Evolutionary conservation across 2,888 invertebrate genomes (phyloP), one percentile per base, ranked within the genome.

Genomic region (Neoascia interrupta): DNA sequence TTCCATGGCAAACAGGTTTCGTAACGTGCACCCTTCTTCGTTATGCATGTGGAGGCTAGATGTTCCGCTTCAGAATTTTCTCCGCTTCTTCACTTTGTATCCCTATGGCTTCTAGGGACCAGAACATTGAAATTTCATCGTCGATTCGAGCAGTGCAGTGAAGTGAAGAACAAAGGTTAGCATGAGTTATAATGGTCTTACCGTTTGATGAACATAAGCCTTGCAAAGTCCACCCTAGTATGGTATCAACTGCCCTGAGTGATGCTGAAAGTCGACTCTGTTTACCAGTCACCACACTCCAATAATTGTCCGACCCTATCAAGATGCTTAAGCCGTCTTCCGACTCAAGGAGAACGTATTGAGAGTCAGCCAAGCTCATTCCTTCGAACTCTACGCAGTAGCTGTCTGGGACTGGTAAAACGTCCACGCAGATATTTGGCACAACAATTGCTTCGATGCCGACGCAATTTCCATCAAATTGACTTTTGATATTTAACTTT

Each of bases 1-100:
- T 53, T 70, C 45, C 61, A 61, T 13, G 61, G 70, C 1, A 70
- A 26, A 3, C 60, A 45, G 18, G 60, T 47, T 31, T 51, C 41
- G 36, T 69, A 60, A 8, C 58, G 58, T 34, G 60, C 19, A 26
- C 60, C 69, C 2, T 60, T 70, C 15, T 19, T 60, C 8, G 28
- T 43, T 10, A 70, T 70, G 28, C 60, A 60, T 43, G 36, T 31
- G 13, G 18, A 11, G 23, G 45, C 53, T 6, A 70, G 21, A 13
- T 70, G 53, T 1, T 53, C 53, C 0, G 45, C 53, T 28, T 11
- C 3, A 28, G 31, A 10, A 28, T 15, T 36, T 47, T 70, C 23
- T 70, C 37, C 5, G 31, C 41, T 10, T 43, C 34, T 36, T 64
- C 64, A 43, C 45, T 43, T 16, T 34, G 18, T 41, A 63, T 63